These are phyloP conservation scores for Urechis unicinctus DNA, from an alignment of 2,888 invertebrate species.

Conservation along the genomic window DNA sequence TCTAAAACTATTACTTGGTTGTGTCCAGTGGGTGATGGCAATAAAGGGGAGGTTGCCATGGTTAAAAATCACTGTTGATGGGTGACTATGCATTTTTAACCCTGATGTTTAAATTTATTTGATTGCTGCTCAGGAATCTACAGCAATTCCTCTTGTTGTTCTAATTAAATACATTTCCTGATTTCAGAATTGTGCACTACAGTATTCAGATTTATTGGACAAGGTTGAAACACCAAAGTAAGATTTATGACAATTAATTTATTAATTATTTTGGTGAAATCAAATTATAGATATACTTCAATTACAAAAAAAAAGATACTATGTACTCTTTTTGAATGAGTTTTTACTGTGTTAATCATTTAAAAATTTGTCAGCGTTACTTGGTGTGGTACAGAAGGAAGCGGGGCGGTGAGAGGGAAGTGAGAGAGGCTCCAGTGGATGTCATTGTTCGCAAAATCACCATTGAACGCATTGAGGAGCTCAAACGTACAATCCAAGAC, in stretches of 20 bases:
- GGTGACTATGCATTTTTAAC: no score
- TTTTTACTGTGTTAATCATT: no score
- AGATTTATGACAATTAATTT: constrained; percentile 15
- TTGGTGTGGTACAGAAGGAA: constrained; percentile 59
- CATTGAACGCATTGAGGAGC: constrained; percentile 70
- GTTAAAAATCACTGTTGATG: not conserved
- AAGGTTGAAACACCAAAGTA: constrained; percentile 75
- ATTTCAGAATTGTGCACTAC: constrained; percentile 71
- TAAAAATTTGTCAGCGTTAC: no score
- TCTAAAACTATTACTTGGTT: no score
- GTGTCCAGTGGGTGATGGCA: no score
- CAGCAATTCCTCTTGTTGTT: no score
- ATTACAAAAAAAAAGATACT: no score
- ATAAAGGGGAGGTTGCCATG: not conserved
- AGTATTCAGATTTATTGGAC: constrained; percentile 75
- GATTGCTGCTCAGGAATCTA: not conserved
- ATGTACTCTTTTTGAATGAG: no score
- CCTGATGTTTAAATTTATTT: not conserved
- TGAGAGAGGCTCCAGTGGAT: constrained; percentile 51
- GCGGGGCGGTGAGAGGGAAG: constrained; percentile 52
- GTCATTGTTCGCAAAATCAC: constrained; percentile 70
- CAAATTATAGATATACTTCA: no score
- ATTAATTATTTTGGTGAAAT: no score
- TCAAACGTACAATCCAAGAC: constrained; percentile 65
- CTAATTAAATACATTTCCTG: no score